These are phyloP conservation scores for Petrocephalus sullivani DNA, from an alignment of 2,797 vertebrate species.

Conservation along the genomic window DNA sequence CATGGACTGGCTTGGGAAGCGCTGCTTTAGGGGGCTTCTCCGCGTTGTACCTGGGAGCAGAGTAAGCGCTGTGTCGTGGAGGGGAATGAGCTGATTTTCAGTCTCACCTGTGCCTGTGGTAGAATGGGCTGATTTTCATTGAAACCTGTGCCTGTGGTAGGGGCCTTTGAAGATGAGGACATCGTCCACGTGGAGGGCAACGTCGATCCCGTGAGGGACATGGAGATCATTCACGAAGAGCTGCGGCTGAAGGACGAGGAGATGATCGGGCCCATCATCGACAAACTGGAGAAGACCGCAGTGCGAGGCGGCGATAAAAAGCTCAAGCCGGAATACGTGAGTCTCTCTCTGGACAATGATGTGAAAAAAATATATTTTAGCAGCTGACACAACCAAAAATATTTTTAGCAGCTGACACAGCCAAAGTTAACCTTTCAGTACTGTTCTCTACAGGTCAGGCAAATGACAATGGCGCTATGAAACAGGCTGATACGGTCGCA, in stretches of 20 bases:
- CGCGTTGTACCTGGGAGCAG: background rate
- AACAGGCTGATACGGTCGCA: background rate
- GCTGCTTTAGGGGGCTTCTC: background rate
- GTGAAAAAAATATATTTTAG: background rate
- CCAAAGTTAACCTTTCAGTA: background rate
- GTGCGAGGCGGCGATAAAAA: slow-evolving; percentile 94
- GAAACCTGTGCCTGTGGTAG: slow-evolving; percentile 45
- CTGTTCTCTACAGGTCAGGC: slow-evolving; percentile 51
- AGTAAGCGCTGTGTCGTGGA: background rate
- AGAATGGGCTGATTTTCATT: background rate
- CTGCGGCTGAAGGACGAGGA: slow-evolving; percentile 96
- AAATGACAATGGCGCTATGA: slow-evolving; percentile 48
- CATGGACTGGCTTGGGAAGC: background rate
- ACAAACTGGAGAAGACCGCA: slow-evolving; percentile 95
- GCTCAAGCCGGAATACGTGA: slow-evolving; percentile 96
- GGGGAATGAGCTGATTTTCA: too few species aligned
- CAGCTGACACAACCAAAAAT: background rate
- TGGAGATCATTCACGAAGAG: slow-evolving; percentile 80
- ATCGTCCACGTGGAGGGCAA: slow-evolving; percentile 94
- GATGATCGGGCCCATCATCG: slow-evolving; percentile 79
- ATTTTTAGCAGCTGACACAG: background rate
- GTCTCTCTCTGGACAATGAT: slow-evolving; percentile 44
- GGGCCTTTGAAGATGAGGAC: slow-evolving; percentile 96
- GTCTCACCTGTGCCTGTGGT: background rate
- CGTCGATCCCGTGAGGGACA: slow-evolving; percentile 84